Percentiles rank a stretch among this genome's conserved stretches.
These are phyloP conservation scores for Gobio gobio DNA, from an alignment of 2,113 vertebrate genomes.

Conservation along the genomic window DNA sequence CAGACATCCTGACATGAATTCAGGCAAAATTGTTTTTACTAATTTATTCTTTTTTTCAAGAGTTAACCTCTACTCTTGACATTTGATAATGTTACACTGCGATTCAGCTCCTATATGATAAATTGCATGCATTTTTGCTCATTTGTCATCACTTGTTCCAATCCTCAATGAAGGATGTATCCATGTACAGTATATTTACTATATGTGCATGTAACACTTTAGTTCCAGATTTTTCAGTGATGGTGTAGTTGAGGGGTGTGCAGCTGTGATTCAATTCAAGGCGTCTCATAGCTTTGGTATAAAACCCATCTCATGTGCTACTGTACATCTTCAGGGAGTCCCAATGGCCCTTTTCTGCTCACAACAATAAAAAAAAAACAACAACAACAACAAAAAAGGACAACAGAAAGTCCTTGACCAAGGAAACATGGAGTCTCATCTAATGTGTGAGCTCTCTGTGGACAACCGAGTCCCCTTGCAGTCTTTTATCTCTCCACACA, in stretches of 20 bases:
- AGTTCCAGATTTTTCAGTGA: constrained; percentile 6
- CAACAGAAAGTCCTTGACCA: background rate
- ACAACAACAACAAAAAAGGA: background rate
- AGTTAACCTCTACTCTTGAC: too few species aligned
- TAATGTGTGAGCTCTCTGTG: background rate
- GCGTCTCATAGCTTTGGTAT: background rate
- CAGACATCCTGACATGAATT: too few species aligned
- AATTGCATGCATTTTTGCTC: background rate
- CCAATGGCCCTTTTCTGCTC: background rate
- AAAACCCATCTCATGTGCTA: background rate
- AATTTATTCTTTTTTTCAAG: too few species aligned
- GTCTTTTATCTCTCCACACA: background rate
- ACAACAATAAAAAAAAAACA: background rate
- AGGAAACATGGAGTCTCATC: background rate
- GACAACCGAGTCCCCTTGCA: background rate
- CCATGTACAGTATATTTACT: background rate
- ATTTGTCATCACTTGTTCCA: background rate
- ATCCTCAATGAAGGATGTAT: background rate
- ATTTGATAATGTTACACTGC: background rate
- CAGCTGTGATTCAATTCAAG: background rate
- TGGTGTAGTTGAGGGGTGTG: background rate
- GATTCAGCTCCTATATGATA: background rate
- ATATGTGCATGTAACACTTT: background rate
- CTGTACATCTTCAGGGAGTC: background rate
- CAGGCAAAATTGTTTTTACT: too few species aligned